phyloP scores from a whole-genome alignment of 2,888 invertebrate species.

The Rhorus exstirpatorius region DNA sequence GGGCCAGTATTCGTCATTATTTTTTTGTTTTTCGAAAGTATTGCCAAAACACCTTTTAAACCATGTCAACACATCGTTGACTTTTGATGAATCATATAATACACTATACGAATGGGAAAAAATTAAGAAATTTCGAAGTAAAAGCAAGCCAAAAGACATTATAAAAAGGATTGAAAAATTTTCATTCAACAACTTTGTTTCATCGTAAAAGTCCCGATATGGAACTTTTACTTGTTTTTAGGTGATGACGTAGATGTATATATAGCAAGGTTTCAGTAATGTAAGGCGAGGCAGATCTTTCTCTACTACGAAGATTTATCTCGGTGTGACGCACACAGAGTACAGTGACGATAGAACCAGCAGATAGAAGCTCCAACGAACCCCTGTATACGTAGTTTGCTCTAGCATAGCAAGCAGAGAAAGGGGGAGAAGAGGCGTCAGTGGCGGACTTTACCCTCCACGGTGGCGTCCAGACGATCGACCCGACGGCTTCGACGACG shows the following conservation, averaged over 20 bases:
- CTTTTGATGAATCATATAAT: too few species aligned
- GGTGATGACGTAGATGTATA: background rate
- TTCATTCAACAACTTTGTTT: background rate
- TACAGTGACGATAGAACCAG: conserved; percentile 22
- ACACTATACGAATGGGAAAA: too few species aligned
- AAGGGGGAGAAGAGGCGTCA: conserved; percentile 54
- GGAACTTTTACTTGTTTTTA: background rate
- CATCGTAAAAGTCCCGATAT: background rate
- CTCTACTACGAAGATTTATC: conserved; percentile 43
- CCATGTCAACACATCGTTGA: too few species aligned
- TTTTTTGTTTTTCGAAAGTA: too few species aligned
- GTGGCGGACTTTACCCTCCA: conserved; percentile 56
- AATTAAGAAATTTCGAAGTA: too few species aligned
- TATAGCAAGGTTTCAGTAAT: background rate
- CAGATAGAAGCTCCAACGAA: conserved; percentile 35
- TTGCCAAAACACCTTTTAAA: too few species aligned
- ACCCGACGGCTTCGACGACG: conserved; percentile 61
- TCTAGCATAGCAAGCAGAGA: conserved; percentile 37
- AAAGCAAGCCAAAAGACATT: too few species aligned
- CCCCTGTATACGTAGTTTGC: conserved; percentile 51
- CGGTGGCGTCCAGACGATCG: conserved; percentile 69
- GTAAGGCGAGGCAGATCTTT: background rate
- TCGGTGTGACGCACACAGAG: conserved; percentile 51
- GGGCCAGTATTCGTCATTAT: too few species aligned
- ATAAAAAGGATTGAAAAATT: too few species aligned